These are phyloP conservation scores for Macrobrachium rosenbergii DNA, from an alignment of 1,140 invertebrate species.

Conservation along the genomic window DNA sequence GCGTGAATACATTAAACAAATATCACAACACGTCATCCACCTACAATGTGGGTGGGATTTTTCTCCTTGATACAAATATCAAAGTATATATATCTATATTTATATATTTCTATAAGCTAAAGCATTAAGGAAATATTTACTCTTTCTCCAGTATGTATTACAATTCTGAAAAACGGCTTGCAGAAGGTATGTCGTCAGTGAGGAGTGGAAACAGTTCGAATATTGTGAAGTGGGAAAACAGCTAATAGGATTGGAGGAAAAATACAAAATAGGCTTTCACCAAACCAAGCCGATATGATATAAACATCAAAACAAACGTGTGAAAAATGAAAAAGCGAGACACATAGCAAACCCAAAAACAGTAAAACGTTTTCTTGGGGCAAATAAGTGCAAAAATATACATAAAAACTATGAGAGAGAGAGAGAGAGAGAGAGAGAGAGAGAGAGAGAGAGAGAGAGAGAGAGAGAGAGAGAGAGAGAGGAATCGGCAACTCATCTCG, in stretches of 20 bases:
- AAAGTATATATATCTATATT: conserved; percentile 51
- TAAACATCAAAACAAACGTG: too few species aligned
- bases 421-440: conserved; percentile 24
- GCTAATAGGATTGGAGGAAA: too few species aligned
- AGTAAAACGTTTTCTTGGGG: too few species aligned
- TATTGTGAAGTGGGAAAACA: too few species aligned
- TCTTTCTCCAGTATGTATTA: conserved; percentile 21
- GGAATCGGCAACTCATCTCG: not conserved
- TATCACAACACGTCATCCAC: conserved; percentile 39
- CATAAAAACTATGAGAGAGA: not conserved
- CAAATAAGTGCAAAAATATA: not conserved
- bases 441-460: conserved; percentile 15
- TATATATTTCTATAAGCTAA: conserved; percentile 53
- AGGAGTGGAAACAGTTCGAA: too few species aligned
- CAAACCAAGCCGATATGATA: too few species aligned
- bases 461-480: not conserved
- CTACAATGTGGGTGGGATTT: conserved; percentile 1
- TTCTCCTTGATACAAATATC: conserved; percentile 36
- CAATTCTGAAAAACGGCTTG: not conserved
- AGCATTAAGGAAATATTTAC: conserved; percentile 50
- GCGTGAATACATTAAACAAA: conserved; percentile 46
- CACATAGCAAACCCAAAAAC: too few species aligned
- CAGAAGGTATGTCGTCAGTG: too few species aligned
- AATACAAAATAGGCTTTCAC: too few species aligned
- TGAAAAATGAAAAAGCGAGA: too few species aligned